Evolutionary conservation across 2,797 vertebrate species (phyloP), one percentile per base, ranked within the genome.

Genomic region (Hippocampus kuda): DNA sequence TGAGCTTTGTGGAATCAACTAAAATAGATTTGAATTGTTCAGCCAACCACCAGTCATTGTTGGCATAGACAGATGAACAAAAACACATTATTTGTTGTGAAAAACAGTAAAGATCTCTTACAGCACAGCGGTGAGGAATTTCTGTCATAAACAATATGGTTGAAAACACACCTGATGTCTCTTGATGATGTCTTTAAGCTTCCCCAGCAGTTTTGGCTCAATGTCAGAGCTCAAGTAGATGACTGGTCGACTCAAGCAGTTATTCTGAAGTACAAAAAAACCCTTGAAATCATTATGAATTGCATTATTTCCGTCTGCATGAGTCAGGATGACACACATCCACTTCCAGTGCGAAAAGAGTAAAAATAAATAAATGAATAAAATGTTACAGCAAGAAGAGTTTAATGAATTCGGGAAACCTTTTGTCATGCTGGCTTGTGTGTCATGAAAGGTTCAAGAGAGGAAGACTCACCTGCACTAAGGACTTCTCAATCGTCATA

Each of bases 161-260:
- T 53, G 9, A 59, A 66, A 70, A 49, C 78, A n/a, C 38, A 98
- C 96, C 94, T 98, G 96, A 80, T 98, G 96, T 69, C 96, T 91
- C 88, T 98, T 98, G 79, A 98, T 91, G 61, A 98, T 98, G 84
- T 98, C 96, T 81, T 98, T 98, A 73, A 98, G 88, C 84, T 98
- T 98, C 61, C 93, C 93, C n/a, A 96, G 90, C 54, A 97, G 91
- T 75, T 98, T 98, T 63, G 94, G 92, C 79, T 98, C 96, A 1
- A 98, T 94, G 75, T 98, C 96, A 72, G 93, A 84, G 70, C 94
- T 95, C 85, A 98, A 88, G 88, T 93, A 97, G 85, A 98, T 98
- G 78, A 97, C 93, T 20, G 96, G 96, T 77, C 96, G 86, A 30
- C 91, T 91, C 71, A 98, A 85, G 83, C 96, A 98, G 86, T 98